Evolutionary conservation across 2,888 invertebrate genomes (phyloP).

Genomic region (Siphlonurus alternatus): DNA sequence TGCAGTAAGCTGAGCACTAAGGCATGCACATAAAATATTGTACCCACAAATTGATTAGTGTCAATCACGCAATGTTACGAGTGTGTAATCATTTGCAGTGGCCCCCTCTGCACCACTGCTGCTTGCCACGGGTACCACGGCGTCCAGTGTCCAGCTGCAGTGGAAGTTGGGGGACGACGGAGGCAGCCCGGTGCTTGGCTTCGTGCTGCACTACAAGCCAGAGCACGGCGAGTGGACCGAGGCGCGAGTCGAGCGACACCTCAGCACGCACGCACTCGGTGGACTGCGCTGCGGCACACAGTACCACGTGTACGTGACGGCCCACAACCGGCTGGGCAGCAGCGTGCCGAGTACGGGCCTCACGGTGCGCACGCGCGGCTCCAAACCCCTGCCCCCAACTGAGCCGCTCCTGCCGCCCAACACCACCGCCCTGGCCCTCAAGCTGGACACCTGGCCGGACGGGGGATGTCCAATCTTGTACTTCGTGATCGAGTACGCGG

Average conservation of each 20-base stretch:
- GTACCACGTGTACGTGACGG: slow-evolving; percentile 17
- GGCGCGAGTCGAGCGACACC: slow-evolving; percentile 15
- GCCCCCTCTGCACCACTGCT: slow-evolving; percentile 21
- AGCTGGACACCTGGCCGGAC: slow-evolving; percentile 19
- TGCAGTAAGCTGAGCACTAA: too few relatives aligned
- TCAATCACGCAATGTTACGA: too few relatives aligned
- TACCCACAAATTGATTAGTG: too few relatives aligned
- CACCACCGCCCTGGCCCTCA: slow-evolving; percentile 18
- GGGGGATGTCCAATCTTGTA: slow-evolving; percentile 20
- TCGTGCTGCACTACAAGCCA: slow-evolving; percentile 20
- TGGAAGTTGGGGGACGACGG: slow-evolving; percentile 23
- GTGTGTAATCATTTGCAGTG: too few relatives aligned
- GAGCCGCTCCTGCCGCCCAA: slow-evolving; percentile 18
- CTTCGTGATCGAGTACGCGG: slow-evolving; percentile 20
- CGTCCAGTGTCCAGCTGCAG: slow-evolving; percentile 19
- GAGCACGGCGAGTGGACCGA: slow-evolving; percentile 21
- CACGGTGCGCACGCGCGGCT: slow-evolving; percentile 18
- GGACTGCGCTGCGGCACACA: slow-evolving; percentile 18
- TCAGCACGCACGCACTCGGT: slow-evolving; percentile 16
- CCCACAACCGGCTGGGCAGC: slow-evolving; percentile 18
- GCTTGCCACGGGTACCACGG: slow-evolving; percentile 18
- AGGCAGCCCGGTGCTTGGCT: slow-evolving; percentile 19
- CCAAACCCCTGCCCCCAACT: slow-evolving; percentile 17
- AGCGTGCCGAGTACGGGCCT: slow-evolving; percentile 19
- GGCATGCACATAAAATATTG: too few relatives aligned